Conservation (phyloP, 2,888 invertebrate species). For the Papilio demoleus region DNA sequence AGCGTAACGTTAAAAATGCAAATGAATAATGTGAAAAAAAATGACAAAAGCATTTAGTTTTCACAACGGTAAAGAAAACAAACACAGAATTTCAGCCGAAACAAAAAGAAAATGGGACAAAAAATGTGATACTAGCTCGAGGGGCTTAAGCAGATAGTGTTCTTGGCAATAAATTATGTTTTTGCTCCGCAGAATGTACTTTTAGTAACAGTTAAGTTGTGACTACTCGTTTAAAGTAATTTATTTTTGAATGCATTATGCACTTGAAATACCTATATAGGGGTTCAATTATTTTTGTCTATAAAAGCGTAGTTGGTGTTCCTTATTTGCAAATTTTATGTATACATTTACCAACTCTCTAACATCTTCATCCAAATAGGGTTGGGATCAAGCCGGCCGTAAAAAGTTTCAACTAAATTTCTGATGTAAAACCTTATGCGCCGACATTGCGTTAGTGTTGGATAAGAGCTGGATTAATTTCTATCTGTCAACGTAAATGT, state of each 20-base stretch:
- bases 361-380: too few relatives aligned
- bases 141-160: slow-evolving; percentile 29
- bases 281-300: too few relatives aligned
- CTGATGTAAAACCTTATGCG: too few relatives aligned
- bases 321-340: too few relatives aligned
- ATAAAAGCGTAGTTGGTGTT: too few relatives aligned
- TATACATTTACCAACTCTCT: too few relatives aligned
- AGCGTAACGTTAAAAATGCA: neutral
- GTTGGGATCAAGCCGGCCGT: too few relatives aligned
- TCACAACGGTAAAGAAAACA: neutral
- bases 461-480: too few relatives aligned
- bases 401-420: too few relatives aligned
- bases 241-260: neutral
- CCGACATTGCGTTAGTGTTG: too few relatives aligned
- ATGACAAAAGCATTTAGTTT: slow-evolving; percentile 1
- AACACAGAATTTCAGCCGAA: neutral
- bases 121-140: slow-evolving; percentile 32
- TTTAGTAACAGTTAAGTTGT: slow-evolving; percentile 8
- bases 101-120: slow-evolving; percentile 19
- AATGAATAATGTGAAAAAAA: neutral
- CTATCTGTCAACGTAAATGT: too few relatives aligned
- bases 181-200: slow-evolving; percentile 25
- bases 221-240: neutral
- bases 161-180: slow-evolving; percentile 29
- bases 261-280: neutral